Evolutionary conservation across 2,113 vertebrate species (phyloP), one percentile per base, ranked within the genome.

Genomic region (Ellobius talpinus): DNA sequence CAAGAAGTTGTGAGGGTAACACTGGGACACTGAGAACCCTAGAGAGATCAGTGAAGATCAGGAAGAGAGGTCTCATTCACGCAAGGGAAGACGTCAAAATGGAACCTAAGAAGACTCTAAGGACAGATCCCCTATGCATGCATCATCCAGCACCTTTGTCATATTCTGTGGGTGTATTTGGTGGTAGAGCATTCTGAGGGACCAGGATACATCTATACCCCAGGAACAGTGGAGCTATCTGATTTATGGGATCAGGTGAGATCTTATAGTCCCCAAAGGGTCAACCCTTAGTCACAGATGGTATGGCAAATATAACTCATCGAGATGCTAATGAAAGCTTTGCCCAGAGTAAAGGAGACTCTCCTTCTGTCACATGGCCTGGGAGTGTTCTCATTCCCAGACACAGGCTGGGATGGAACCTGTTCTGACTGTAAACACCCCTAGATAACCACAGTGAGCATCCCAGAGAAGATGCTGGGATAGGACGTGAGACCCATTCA

Each of bases 1-100:
- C 31, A 79, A 68, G 84, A 91, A 94, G n/a, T 36, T 7, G 19
- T 89, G 63, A 65, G 78, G 90, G 47, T 77, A 73, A 96, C 42
- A 1, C 7, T 7, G 79, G 94, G 84, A 94, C 89, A 95, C 9
- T 7, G 39, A 92, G 73, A 55, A 87, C 52, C 72, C 85, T 50
- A 61, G 50, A 84, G 12, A 66, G 23, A 87, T 50, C 26, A 52
- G 78, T 58, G 55, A 58, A 58, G 55, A 58, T 58, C 55, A 77
- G 42, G 7, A n/a, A 87, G 76, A 63, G 45, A 42, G 21, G 58
- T 2, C 1, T 36, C 24, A 82, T 82, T 45, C 16, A 39, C 45
- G 74, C 70, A 65, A 78, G 91, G 68, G 78, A 76, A 84, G 58
- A n/a, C 17, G 16, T 29, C 68, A 33, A 74, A 63, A 78, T 52